Conservation (phyloP, 2,113 vertebrate genomes). For the Thermophis baileyi region DNA sequence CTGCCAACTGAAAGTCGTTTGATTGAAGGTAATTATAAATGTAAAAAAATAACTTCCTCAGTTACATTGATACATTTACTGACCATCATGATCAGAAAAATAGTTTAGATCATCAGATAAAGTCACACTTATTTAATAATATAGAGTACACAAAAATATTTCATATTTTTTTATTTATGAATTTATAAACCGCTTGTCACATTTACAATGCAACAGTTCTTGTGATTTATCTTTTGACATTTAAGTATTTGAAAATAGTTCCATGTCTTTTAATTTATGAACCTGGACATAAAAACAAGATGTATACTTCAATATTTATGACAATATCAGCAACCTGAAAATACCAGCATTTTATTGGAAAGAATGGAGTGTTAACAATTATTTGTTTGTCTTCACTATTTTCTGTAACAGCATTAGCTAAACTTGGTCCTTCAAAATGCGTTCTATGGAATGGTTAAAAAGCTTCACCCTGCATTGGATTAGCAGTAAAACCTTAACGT, state of each 20-base stretch:
- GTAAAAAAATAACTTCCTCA: not conserved
- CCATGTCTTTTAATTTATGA: not conserved
- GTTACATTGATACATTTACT: not conserved
- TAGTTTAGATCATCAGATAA: not conserved
- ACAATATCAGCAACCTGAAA: not conserved
- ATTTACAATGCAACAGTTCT: not conserved
- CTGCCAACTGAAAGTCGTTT: not conserved
- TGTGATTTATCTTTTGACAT: not conserved
- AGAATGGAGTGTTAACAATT: not conserved
- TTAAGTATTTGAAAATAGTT: not conserved
- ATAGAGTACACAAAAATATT: not conserved
- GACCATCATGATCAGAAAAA: not conserved
- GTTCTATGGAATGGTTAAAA: constrained; percentile 3
- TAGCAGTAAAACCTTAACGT: not conserved
- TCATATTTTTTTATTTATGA: not conserved
- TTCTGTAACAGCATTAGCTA: not conserved
- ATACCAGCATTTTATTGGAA: constrained; percentile 8
- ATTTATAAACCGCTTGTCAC: not conserved
- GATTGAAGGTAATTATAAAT: not conserved
- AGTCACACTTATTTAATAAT: not conserved
- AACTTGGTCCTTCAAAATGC: not conserved
- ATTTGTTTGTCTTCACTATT: not conserved
- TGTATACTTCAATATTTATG: not conserved
- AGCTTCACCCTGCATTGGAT: not conserved
- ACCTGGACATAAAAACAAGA: not conserved